Evolutionary conservation across 2,888 invertebrate genomes (phyloP).

Genomic region (Cephus nigrinus): DNA sequence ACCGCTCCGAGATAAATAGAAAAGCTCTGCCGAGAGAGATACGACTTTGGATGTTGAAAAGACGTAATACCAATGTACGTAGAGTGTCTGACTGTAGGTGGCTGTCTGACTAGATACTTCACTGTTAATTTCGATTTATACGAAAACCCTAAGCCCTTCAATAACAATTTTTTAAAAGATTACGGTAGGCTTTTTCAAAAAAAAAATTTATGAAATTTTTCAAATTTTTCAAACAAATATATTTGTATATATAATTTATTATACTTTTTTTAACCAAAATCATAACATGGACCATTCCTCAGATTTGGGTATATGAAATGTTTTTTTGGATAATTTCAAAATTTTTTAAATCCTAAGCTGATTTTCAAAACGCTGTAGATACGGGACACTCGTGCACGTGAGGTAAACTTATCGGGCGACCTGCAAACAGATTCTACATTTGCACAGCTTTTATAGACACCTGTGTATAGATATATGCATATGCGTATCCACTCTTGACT

Average conservation of each 20-base stretch:
- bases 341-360: too few relatives aligned
- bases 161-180: not conserved
- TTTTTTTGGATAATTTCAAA: too few relatives aligned
- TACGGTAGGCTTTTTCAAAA: too few relatives aligned
- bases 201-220: too few relatives aligned
- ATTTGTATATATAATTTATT: too few relatives aligned
- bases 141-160: not conserved
- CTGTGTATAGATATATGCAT: not conserved
- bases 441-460: not conserved
- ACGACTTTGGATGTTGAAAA: not conserved
- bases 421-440: not conserved
- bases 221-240: too few relatives aligned
- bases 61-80: not conserved
- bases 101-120: not conserved
- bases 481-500: not conserved
- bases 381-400: not conserved
- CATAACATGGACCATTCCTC: too few relatives aligned
- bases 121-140: too few relatives aligned
- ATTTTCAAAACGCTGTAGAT: too few relatives aligned
- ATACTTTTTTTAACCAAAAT: too few relatives aligned
- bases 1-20: conserved; percentile 2
- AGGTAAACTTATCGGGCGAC: not conserved
- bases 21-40: conserved; percentile 1
- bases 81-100: not conserved
- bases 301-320: too few relatives aligned